Evolutionary conservation across 1,140 invertebrate species (phyloP).

Genomic region (Tetraneura akinire): DNA sequence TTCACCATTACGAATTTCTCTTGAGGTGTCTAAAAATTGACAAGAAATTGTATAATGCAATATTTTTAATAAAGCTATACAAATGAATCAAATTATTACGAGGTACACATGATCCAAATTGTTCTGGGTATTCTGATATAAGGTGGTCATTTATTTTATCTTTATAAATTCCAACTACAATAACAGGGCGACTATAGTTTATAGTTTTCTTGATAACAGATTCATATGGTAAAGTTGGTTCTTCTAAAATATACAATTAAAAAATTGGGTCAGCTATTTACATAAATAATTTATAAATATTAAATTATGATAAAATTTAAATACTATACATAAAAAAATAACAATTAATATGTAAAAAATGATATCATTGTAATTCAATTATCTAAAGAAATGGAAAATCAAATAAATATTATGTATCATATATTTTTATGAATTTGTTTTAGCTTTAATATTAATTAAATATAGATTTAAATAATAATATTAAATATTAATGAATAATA

Average conservation of each 20-base stretch:
- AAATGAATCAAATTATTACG: conserved; percentile 58
- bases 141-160: conserved; percentile 99
- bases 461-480: no score
- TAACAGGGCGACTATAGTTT: conserved; percentile 89
- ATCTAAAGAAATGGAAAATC: not conserved
- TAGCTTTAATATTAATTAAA: no score
- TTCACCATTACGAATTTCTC: conserved; percentile 92
- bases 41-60: not conserved
- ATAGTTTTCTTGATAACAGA: conserved; percentile 72
- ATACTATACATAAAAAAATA: not conserved
- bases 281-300: not conserved
- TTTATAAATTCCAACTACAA: conserved; percentile 96
- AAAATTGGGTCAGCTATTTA: not conserved
- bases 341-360: not conserved
- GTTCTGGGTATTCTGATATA: conserved; percentile 96
- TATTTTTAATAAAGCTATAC: not conserved
- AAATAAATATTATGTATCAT: not conserved
- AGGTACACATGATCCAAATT: conserved; percentile 98
- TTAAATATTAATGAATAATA: no score
- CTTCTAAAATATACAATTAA: conserved; percentile 49
- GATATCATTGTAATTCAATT: not conserved
- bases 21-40: conserved; percentile 74
- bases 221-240: conserved; percentile 50
- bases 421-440: not conserved
- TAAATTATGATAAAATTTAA: no score